Percentiles rank a stretch among this genome's conserved stretches.
Evolutionary conservation across 2,113 vertebrate genomes (phyloP).

Genomic region (Salvelinus namaycush): DNA sequence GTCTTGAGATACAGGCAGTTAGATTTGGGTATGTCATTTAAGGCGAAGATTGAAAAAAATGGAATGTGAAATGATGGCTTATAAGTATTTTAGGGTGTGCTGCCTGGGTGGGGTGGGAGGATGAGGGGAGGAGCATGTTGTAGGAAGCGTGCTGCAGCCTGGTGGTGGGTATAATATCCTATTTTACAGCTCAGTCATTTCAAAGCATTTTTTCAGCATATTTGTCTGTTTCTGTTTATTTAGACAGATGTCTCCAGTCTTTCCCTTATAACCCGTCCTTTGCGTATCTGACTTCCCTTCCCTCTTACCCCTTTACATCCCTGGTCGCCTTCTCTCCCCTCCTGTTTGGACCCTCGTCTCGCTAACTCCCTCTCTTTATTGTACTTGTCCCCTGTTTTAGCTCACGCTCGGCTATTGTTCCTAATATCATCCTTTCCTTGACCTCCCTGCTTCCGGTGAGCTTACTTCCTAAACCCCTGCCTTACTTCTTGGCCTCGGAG

Average conservation of each 20-base stretch:
- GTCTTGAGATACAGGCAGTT: too few relatives aligned
- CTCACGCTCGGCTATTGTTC: constrained; percentile 38
- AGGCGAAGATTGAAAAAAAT: too few relatives aligned
- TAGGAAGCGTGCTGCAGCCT: constrained; percentile 1
- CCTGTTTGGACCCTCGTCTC: neutral
- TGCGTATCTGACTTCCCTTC: neutral
- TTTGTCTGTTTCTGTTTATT: constrained; percentile 32
- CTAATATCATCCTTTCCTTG: neutral
- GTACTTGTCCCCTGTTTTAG: constrained; percentile 56
- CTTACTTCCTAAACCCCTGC: constrained; percentile 27
- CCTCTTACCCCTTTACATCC: neutral
- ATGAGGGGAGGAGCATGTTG: neutral
- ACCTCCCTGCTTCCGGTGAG: neutral
- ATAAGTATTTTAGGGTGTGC: neutral
- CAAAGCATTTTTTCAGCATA: neutral
- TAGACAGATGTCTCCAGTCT: neutral
- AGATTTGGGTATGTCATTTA: too few relatives aligned
- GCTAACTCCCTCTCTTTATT: neutral
- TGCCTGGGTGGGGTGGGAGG: neutral
- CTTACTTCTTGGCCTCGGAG: constrained; percentile 1
- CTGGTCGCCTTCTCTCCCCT: neutral
- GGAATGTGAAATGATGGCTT: neutral
- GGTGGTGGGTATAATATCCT: neutral
- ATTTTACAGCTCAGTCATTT: neutral
- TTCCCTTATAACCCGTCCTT: neutral